Evolutionary conservation across 64 coral and sea anemone species (phyloP), one percentile per base, ranked within the genome.

Genomic region (Pocillopora damicornis): DNA sequence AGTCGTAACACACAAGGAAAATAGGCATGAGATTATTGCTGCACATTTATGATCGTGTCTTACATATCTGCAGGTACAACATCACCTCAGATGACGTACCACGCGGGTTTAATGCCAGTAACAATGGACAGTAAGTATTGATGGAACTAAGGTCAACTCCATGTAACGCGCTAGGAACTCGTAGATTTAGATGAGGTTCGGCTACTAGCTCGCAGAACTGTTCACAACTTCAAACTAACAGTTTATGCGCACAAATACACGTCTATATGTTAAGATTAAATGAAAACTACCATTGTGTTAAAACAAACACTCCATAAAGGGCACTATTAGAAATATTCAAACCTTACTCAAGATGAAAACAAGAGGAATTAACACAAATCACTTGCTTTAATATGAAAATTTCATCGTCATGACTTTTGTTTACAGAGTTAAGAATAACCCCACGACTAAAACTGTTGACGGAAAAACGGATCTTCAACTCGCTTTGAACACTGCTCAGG

Each of bases 401-500:
- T 51, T 51, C 42, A 51, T 51, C 42, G 61, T 7, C 11, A 15
- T 63, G 1, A 18, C 3, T 34, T 83, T 15, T 68, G 16, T 13
- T 75, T 88, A 22, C 1, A 88, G 87, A 62, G 34, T 88, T 12
- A 78, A 88, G 63, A 88, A 88, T 65, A 25, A 88, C 58, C 87
- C 87, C 3, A 88, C 11, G 37, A 88, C 87, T 20, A 77, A 78
- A 74, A 59, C 87, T 34, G 23, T 30, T 18, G 59, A 88, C n/a
- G 87, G 87, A 37, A 37, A 88, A 62, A 88, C 87, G 4, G 75
- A 60, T 36, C 87, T 88, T 20, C 87, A 88, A 35, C 74, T 88
- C 75, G 58, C 87, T 58, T 78, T 88, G 75, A 77, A 88, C 87
- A 88, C 87, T 2, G 74, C 87, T 20, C 87, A 88, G 59, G 17